A percentile compares a stretch with the other conserved stretches of the same genome.
Evolutionary conservation across 2,113 vertebrate species (phyloP).

Genomic region (Tachuris rubrigastra): DNA sequence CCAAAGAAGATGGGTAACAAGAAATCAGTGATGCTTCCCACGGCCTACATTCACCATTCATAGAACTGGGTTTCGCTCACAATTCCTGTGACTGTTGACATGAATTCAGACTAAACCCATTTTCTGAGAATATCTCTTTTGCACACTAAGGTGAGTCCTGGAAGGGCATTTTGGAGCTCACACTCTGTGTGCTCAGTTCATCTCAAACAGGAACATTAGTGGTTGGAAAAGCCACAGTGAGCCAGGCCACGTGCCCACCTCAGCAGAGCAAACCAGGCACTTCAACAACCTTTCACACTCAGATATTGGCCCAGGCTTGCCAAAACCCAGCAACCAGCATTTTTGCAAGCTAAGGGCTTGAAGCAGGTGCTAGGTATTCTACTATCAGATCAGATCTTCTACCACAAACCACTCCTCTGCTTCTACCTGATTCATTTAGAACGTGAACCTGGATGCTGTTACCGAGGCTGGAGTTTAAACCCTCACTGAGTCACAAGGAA

Average conservation of each 20-base stretch:
- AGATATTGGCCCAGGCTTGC: not conserved
- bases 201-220: not conserved
- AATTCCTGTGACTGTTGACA: not conserved
- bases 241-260: not conserved
- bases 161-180: not conserved
- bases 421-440: not conserved
- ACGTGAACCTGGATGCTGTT: rapidly evolving
- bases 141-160: not conserved
- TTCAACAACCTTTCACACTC: not conserved
- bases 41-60: rapidly evolving
- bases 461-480: not conserved
- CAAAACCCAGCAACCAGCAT: not conserved
- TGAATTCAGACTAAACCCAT: not conserved
- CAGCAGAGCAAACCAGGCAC: not conserved
- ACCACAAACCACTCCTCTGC: not conserved
- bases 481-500: not conserved
- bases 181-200: rapidly evolving
- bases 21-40: not conserved
- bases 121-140: not conserved
- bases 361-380: not conserved
- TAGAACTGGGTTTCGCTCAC: not conserved
- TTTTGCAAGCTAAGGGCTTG: not conserved
- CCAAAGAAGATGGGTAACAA: no score
- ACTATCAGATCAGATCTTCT: not conserved
- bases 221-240: not conserved